A percentile compares a stretch with the other conserved stretches of the same genome.
These are phyloP conservation scores for Arctia plantaginis DNA, from an alignment of 2,888 invertebrate genomes.

Conservation along the genomic window DNA sequence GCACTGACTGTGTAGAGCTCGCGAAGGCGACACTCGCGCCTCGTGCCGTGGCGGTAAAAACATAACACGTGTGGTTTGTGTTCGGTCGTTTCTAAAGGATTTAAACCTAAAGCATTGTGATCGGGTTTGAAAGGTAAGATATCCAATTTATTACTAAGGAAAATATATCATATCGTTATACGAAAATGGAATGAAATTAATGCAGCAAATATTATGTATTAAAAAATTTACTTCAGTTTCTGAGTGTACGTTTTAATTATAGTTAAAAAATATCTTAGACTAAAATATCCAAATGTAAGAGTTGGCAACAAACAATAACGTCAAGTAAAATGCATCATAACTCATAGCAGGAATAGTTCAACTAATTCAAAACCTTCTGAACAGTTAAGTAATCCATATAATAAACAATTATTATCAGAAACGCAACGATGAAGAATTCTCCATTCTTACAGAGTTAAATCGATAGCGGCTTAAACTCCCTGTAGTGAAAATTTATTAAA, in stretches of 20 bases:
- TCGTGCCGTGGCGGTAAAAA: slow-evolving; percentile 60
- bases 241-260: neutral
- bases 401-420: neutral
- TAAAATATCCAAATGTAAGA: neutral
- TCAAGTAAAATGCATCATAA: too few relatives aligned
- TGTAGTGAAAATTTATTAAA: too few relatives aligned
- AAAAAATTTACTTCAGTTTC: too few relatives aligned
- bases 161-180: neutral
- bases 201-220: neutral
- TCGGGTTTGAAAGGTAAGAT: slow-evolving; percentile 37
- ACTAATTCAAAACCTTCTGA: too few relatives aligned
- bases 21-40: slow-evolving; percentile 65
- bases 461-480: too few relatives aligned
- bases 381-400: too few relatives aligned
- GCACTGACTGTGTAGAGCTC: slow-evolving; percentile 69
- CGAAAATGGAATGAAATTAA: neutral
- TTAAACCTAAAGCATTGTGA: slow-evolving; percentile 26
- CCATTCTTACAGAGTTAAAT: too few relatives aligned
- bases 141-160: neutral
- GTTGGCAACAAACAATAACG: neutral
- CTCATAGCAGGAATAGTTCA: too few relatives aligned
- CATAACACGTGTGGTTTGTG: slow-evolving; percentile 56
- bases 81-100: slow-evolving; percentile 41
- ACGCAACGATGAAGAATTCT: neutral
- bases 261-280: neutral